Conservation (phyloP, 37 sponge, comb jelly and placozoan genomes). For the Lycopodina hypogea region DNA sequence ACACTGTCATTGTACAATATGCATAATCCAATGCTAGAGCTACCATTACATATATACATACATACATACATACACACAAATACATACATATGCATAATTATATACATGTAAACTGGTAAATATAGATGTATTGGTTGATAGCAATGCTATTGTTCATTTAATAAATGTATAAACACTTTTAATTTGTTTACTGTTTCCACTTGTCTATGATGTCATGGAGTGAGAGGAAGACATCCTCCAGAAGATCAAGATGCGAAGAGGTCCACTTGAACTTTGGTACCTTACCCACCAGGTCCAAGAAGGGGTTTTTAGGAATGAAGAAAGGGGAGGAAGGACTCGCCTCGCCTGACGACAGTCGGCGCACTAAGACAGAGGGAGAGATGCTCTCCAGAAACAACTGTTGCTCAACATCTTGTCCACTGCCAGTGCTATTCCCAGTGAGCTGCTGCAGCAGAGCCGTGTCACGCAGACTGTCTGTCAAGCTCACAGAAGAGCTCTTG, state of each 20-base stretch:
- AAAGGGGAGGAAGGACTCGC: constrained; percentile 20
- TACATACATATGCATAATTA: no score
- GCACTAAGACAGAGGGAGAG: not conserved
- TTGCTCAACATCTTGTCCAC: no score
- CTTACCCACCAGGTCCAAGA: constrained; percentile 32
- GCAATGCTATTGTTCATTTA: no score
- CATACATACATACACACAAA: no score
- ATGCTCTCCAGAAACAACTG: not conserved
- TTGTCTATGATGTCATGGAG: constrained; percentile 35
- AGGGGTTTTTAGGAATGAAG: constrained; percentile 39
- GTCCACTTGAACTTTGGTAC: constrained; percentile 75
- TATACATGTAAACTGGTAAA: no score
- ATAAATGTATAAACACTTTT: no score
- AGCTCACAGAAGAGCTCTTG: not conserved
- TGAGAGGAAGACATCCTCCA: constrained; percentile 53
- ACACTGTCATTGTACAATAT: no score
- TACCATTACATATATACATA: no score
- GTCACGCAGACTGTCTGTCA: no score
- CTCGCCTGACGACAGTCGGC: not conserved
- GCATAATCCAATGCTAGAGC: no score
- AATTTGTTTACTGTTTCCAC: constrained; percentile 55
- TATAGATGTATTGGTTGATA: no score
- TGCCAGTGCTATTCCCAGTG: not conserved
- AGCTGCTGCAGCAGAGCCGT: no score
- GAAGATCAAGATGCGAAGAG: constrained; percentile 33